phyloP scores from a whole-genome alignment of 2,888 invertebrate species.

The Onchidella celtica region DNA sequence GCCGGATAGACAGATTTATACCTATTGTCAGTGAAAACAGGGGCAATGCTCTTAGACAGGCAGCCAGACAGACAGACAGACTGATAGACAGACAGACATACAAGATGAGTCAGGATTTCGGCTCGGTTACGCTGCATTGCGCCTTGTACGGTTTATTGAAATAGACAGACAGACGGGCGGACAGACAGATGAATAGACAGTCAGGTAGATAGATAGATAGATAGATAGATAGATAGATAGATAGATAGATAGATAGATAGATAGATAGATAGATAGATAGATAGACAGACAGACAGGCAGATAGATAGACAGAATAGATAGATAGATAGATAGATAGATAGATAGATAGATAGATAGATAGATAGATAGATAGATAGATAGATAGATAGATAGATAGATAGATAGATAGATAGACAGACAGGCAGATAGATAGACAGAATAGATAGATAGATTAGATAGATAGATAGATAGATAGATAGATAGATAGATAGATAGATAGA shows the following conservation, averaged over 20 bases:
- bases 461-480: too few relatives aligned
- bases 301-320: background rate
- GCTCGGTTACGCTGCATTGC: background rate
- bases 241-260: background rate
- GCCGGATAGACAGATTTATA: too few relatives aligned
- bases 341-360: background rate
- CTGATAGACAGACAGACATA: conserved; percentile 7
- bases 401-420: background rate
- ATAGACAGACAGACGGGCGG: background rate
- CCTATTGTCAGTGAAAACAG: too few relatives aligned
- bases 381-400: background rate
- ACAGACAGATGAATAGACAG: background rate
- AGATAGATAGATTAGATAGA: background rate
- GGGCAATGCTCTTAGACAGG: too few relatives aligned
- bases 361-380: too few relatives aligned
- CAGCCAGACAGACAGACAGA: conserved; percentile 6
- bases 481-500: too few relatives aligned
- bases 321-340: background rate
- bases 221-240: background rate
- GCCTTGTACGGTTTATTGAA: too few relatives aligned
- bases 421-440: background rate
- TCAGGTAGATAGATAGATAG: background rate
- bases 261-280: background rate
- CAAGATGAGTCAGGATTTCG: background rate
- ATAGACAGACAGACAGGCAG: background rate